Conservation (phyloP, 2,113 vertebrate genomes). For the Tragelaphus buxtoni region DNA sequence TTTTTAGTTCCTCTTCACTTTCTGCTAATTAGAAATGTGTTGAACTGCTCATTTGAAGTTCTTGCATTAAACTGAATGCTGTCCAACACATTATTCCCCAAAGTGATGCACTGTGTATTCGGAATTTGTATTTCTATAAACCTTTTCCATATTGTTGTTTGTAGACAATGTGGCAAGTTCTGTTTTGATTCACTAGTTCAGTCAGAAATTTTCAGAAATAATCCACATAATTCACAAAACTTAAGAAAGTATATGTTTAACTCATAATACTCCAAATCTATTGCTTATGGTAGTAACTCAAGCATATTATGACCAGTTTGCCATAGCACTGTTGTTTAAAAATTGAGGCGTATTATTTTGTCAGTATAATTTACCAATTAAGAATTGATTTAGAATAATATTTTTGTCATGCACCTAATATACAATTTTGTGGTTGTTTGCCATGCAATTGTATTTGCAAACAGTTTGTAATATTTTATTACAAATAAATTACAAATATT, state of each 20-base stretch:
- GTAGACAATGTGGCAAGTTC: conserved; percentile 53
- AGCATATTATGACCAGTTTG: conserved; percentile 43
- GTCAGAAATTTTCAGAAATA: conserved; percentile 73
- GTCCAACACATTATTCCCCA: background rate
- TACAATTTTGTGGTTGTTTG: background rate
- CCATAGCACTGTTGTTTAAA: conserved; percentile 49
- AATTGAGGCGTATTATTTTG: conserved; percentile 16
- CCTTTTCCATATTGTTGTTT: conserved; percentile 70
- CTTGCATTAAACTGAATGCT: background rate
- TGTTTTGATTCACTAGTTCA: conserved; percentile 77
- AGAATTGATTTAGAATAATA: background rate
- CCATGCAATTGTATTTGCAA: background rate
- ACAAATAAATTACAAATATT: too few species aligned
- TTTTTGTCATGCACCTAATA: conserved; percentile 6
- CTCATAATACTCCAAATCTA: conserved; percentile 74
- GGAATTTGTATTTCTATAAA: conserved; percentile 33
- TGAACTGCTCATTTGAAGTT: background rate
- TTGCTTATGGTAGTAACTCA: conserved; percentile 64
- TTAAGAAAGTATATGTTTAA: conserved; percentile 76
- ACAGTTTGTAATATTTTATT: too few species aligned
- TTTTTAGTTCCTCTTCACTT: too few species aligned
- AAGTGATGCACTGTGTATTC: conserved; percentile 27
- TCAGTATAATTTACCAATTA: background rate
- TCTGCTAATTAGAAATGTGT: conserved; percentile 23
- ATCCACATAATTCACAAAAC: conserved; percentile 76